Conservation (phyloP, 2,888 invertebrate species). For the Lasioglossum lativentre region DNA sequence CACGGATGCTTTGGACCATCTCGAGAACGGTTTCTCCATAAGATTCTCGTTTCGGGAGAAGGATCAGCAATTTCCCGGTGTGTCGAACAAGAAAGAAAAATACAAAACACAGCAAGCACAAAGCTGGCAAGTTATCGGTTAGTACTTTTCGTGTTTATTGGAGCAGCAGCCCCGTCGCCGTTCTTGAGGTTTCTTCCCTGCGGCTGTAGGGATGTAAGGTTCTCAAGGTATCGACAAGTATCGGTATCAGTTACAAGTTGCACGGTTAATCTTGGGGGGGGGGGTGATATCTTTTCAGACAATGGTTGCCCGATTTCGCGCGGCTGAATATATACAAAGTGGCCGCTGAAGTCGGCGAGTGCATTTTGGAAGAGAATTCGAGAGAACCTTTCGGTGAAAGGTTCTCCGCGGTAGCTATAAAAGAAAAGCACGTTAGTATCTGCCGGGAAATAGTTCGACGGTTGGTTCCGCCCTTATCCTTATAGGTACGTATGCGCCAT, state of each 20-base stretch:
- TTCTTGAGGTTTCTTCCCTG: slow-evolving; percentile 1
- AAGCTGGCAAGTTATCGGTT: not conserved
- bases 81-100: not conserved
- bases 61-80: not conserved
- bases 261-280: slow-evolving; percentile 29
- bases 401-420: not conserved
- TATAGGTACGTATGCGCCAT: not conserved
- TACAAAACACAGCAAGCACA: no score
- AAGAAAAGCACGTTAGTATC: not conserved
- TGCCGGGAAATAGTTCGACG: not conserved
- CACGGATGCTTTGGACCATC: not conserved
- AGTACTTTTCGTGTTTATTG: slow-evolving; percentile 42
- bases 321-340: slow-evolving; percentile 40
- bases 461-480: not conserved
- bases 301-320: slow-evolving; percentile 21
- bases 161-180: slow-evolving; percentile 17
- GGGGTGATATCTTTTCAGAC: slow-evolving; percentile 9
- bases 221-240: slow-evolving; percentile 30
- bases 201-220: not conserved
- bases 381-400: not conserved
- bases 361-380: not conserved
- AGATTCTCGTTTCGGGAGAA: not conserved
- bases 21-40: not conserved
- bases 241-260: slow-evolving; percentile 25
- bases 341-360: not conserved